A percentile compares a stretch with the other conserved stretches of the same genome.
Conservation (phyloP, 2,888 invertebrate species). For the Lordiphosa fenestrarum region DNA sequence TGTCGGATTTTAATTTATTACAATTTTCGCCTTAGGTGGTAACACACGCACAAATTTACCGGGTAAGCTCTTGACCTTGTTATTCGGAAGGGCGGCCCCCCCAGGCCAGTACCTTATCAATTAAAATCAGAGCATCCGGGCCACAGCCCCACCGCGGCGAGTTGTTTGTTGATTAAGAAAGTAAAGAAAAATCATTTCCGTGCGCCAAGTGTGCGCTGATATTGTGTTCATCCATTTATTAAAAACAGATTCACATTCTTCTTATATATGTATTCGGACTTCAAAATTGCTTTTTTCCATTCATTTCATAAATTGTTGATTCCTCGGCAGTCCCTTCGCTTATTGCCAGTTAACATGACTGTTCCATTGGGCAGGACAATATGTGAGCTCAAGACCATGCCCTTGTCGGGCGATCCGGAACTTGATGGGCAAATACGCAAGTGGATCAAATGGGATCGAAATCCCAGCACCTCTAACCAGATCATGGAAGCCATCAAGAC, state of each 20-base stretch:
- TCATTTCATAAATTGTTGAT: constrained; percentile 16
- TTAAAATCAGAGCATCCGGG: constrained; percentile 2
- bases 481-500: constrained; percentile 83
- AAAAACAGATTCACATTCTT: too few species aligned
- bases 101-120: constrained; percentile 19
- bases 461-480: constrained; percentile 84
- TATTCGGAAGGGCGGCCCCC: constrained; percentile 10
- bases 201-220: too few species aligned
- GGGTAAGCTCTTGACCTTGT: constrained; percentile 5
- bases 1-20: too few species aligned
- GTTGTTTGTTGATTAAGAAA: too few species aligned
- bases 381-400: constrained; percentile 40
- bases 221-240: constrained; percentile 3
- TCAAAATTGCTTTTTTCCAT: constrained; percentile 1
- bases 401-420: constrained; percentile 70
- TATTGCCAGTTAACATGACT: constrained; percentile 21
- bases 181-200: too few species aligned
- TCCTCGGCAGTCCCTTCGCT: constrained; percentile 11
- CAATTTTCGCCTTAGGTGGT: too few species aligned
- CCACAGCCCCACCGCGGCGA: background rate
- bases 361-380: constrained; percentile 34
- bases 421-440: constrained; percentile 85
- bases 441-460: constrained; percentile 89
- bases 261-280: constrained; percentile 4
- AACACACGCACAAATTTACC: too few species aligned